Evolutionary conservation across 2,797 vertebrate species (phyloP).

Genomic region (Mormyrops boulengeri): DNA sequence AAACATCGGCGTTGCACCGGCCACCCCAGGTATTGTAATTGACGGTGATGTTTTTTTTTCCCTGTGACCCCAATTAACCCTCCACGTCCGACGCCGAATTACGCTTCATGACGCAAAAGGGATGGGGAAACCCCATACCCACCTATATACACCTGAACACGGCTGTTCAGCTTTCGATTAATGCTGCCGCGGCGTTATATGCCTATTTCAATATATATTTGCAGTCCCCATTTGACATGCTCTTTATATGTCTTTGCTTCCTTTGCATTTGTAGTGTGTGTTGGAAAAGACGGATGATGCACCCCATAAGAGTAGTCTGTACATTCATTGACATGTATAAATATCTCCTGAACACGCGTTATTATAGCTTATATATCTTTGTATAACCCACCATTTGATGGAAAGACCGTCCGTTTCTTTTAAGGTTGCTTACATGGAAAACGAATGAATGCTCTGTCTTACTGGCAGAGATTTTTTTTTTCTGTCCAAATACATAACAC

Average conservation of each 20-base stretch:
- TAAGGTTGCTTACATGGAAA: slow-evolving; percentile 2
- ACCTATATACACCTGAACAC: background rate
- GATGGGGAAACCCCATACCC: background rate
- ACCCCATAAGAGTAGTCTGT: background rate
- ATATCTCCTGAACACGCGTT: background rate
- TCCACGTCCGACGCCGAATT: background rate
- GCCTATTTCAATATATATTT: background rate
- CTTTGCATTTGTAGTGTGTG: background rate
- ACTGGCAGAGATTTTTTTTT: background rate
- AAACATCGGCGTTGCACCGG: slow-evolving; percentile 2
- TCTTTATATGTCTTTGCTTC: background rate
- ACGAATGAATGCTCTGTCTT: background rate
- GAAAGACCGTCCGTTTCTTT: background rate
- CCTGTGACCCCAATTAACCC: slow-evolving; percentile 24
- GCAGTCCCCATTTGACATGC: background rate
- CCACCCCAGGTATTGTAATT: background rate
- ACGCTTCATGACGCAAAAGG: background rate
- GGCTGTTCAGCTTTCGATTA: background rate
- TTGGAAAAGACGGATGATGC: background rate
- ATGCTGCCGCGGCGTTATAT: background rate
- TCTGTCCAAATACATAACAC: background rate
- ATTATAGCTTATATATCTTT: background rate
- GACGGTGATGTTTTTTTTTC: background rate
- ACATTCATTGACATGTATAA: background rate
- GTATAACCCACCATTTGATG: background rate